Base-by-base conservation (phyloP, 2,888 invertebrate species). In the Nebria salina region DNA sequence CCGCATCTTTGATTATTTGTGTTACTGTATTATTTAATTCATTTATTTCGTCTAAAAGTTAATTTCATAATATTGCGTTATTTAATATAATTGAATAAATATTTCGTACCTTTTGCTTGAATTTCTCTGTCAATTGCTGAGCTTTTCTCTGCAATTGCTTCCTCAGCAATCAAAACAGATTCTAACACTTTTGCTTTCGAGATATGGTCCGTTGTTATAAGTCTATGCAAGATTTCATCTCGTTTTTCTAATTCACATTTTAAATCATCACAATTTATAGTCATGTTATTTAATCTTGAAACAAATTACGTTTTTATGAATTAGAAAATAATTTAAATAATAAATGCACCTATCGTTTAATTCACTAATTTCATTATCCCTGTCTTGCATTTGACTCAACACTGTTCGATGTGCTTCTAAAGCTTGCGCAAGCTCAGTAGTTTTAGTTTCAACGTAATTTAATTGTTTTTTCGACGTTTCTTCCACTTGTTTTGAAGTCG, bases 141-240 rank as follows among this genome's bases (percentile, higher is more conserved):
- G 82, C 91, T 91, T 85, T 92, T 93, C 84, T 93, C 93, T n/a
- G 87, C 87, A 3, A 92, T 82, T 26, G 89, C 90, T 0, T 92
- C 92, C 84, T 93, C 92, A 41, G 91, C 91, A 0, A 93, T 84
- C 64, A 89, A 87, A 43, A 93, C 85, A 0, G 93, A 91, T 86
- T 93, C 93, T 6, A 89, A 89, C 1, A 93, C 90, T 86, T 92
- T 92, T 7, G 85, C 85, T 84, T 91, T 89, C 1, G 91, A 90
- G 82, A 90, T 89, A 20, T 86, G 86, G 83, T 91, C 91, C 72
- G 91, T 90, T 8, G 86, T 86, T 13, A 88, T 86, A 64, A 91
- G 84, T 77, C 87, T 88, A 4, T 88, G 86, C 9, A 90, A 88
- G 65, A 88, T 83, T 42, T 86, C 85, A 68, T 88, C 90, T 5